Evolutionary conservation across 2,888 invertebrate genomes (phyloP), one percentile per base, ranked within the genome.

Genomic region (Cerastis rubricosa): DNA sequence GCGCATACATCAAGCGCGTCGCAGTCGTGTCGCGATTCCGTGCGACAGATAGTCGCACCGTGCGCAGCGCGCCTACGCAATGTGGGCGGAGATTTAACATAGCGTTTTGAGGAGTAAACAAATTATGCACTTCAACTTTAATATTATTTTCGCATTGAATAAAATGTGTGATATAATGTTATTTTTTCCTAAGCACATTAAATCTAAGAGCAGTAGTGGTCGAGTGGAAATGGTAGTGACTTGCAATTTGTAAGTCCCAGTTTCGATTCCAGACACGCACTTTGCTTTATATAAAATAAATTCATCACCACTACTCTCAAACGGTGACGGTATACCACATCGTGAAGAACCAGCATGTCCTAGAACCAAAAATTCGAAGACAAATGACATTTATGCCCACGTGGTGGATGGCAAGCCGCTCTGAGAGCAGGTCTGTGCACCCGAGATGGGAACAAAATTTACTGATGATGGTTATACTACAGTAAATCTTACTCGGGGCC

Each of bases 41-140:
- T 84, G 90, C 90, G 89, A 89, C 89, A 71, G 91, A 91, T 91
- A 89, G 90, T 88, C 83, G 90, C 84, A 70, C 64, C 84, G 88
- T 87, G 85, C 75, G 84, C 71, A 81, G 83, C 4, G 75, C 90
- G 89, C 91, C 90, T 89, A 90, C 91, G 88, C 88, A 77, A 66
- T 75, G 89, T 87, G 83, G 85, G 86, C 43, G 78, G 79, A 77
- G 83, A 86, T 80, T 79, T 83, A 83, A 83, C 82, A 84, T 80
- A 73, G 74, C 74, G 64, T 76, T 81, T 83, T 74, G 74, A 67
- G 64, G 70, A 74, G 71, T 83, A 73, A 69, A 78, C 76, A 79
- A 85, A 86, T 81, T 78, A 80, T 80, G 74, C 73, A 59, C 76
- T 51, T 75, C 61, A 72, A 47, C 25, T 74, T 68, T 22, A 78